Evolutionary conservation across 23 tunicate species (phyloP).

Genomic region (Phallusia fumigata): DNA sequence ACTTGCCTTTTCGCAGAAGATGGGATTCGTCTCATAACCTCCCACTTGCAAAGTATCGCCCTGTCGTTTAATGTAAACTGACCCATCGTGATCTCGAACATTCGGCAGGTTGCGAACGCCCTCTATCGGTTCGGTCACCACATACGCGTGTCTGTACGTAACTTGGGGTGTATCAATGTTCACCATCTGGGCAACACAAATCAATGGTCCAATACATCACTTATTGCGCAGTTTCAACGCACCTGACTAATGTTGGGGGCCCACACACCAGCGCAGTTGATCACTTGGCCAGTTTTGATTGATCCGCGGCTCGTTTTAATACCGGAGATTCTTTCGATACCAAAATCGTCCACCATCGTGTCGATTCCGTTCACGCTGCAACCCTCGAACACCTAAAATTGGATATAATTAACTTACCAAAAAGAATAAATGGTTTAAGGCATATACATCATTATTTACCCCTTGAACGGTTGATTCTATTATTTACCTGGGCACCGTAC

Average conservation of each 20-base stretch:
- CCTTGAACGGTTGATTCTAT: not conserved
- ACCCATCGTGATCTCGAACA: conserved; percentile 44
- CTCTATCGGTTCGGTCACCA: conserved; percentile 60
- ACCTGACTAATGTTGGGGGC: conserved; percentile 62
- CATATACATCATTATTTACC: too few species aligned
- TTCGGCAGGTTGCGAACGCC: conserved; percentile 59
- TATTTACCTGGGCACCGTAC: conserved; percentile 43
- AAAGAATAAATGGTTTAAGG: too few species aligned
- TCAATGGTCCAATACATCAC: not conserved
- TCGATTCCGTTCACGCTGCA: conserved; percentile 41
- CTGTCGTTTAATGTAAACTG: conserved; percentile 68
- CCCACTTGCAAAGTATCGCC: conserved; percentile 82
- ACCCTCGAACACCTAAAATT: conserved; percentile 52
- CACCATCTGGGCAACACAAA: conserved; percentile 53
- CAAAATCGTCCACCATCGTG: conserved; percentile 37
- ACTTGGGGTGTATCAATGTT: conserved; percentile 51
- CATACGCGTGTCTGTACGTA: conserved; percentile 56
- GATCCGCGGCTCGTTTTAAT: conserved; percentile 49
- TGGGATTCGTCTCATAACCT: conserved; percentile 63
- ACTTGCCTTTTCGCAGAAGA: conserved; percentile 40
- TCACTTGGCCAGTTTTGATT: conserved; percentile 47
- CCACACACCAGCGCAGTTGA: conserved; percentile 73
- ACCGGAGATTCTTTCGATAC: conserved; percentile 25
- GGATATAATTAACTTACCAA: too few species aligned
- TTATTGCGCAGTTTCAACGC: not conserved